Base-by-base conservation (phyloP, 1,140 invertebrate species). In the Scaptomyza graminum region DNA sequence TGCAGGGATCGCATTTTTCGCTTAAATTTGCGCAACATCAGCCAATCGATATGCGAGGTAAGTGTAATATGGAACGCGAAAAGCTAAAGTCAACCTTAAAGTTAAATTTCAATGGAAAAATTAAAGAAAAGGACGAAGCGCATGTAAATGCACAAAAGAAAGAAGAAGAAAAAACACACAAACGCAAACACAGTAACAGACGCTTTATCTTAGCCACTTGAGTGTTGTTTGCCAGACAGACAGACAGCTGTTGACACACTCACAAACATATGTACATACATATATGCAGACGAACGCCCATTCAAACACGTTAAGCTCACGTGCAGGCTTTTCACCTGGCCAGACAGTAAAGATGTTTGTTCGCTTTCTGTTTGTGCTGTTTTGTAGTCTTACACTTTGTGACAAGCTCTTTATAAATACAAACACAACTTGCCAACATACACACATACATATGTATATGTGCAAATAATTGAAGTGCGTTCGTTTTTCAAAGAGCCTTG, bases 41-140 rank as follows among this genome's bases (percentile, higher is more conserved):
- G 94, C 89, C 94, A 94, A 91, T 94, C 94, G 69, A 93, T 95
- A 87, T 95, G 95, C 87, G 94, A 95, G 94, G 95, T 95, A 92
- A 94, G 94, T 90, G 51, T 56, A 61, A 44, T 5, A 41, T 41
- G 37, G 37, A n/a, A n/a, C 37, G 37, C 37, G n/a, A 16, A 6
- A 63, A 34, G 44, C 41, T 22, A 60, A 49, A 60, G 49, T 52
- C 15, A 28, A 51, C 31, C 18, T 57, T 31, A 43, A 70, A 70
- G 52, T 16, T 5, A 51, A 56, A 52, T 56, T 54, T 22, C 18
- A 22, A 2, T 22, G 18, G 18, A 18, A 9, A 16, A 39, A 15
- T n/a, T 1, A 7, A 59, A 52, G n/a, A 43, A 43, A 28, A 67
- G 44, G 43, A 51, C 59, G 31, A 18, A 41, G 63, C 39, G 56